These are phyloP conservation scores for Sterna hirundo DNA, from an alignment of 2,113 vertebrate species.

Conservation along the genomic window DNA sequence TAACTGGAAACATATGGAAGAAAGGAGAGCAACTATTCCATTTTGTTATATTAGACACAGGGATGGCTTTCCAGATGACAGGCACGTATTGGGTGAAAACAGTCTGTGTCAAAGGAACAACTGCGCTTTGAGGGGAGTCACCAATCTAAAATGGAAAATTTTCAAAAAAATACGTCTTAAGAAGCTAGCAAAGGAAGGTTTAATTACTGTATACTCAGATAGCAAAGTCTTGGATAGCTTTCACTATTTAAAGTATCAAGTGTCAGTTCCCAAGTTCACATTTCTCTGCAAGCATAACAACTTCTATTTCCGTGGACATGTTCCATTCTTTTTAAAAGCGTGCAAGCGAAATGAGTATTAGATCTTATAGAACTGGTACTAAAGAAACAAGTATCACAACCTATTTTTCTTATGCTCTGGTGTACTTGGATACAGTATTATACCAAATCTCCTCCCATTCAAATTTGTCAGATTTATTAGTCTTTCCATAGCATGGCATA, in stretches of 20 bases:
- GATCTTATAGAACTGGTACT: not conserved
- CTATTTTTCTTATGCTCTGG: not conserved
- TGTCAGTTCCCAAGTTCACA: not conserved
- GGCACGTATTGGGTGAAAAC: not conserved
- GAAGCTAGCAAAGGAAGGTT: not conserved
- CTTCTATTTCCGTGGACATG: not conserved
- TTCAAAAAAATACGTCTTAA: not conserved
- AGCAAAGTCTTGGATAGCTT: not conserved
- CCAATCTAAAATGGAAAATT: not conserved
- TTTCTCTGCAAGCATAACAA: not conserved
- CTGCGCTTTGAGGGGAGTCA: not conserved
- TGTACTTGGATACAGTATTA: not conserved
- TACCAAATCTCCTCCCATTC: not conserved
- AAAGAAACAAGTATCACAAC: not conserved
- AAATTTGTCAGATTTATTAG: not conserved
- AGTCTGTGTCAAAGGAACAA: not conserved
- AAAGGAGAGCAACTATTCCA: not conserved
- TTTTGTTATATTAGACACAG: not conserved
- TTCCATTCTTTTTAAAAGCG: not conserved
- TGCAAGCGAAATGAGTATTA: not conserved
- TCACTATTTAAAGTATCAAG: not conserved
- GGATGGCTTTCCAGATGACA: not conserved
- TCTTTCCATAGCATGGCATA: not conserved
- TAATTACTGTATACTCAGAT: not conserved
- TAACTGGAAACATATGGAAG: not conserved